These are phyloP conservation scores for Asteroscopus sphinx DNA, from an alignment of 2,888 invertebrate genomes.

Conservation along the genomic window DNA sequence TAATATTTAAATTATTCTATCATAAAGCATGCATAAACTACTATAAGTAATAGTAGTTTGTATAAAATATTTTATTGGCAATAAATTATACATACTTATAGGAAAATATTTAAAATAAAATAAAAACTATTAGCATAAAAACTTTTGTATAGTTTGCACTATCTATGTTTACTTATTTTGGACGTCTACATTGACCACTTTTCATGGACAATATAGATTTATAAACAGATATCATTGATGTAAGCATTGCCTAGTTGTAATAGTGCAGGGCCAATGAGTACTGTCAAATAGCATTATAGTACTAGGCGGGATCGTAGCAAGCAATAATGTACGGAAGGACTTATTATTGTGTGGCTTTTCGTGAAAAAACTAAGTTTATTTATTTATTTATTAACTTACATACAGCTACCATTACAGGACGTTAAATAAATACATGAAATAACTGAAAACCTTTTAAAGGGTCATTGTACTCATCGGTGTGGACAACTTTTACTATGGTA, in stretches of 20 bases:
- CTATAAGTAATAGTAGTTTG: background rate
- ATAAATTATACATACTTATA: conserved; percentile 15
- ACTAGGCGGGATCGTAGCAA: conserved; percentile 62
- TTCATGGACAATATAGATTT: conserved; percentile 35
- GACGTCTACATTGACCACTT: conserved; percentile 38
- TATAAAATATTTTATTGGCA: conserved; percentile 26
- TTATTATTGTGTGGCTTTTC: conserved; percentile 62
- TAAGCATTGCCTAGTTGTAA: conserved; percentile 69
- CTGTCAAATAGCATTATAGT: conserved; percentile 65
- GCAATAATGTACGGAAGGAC: conserved; percentile 62
- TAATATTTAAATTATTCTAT: conserved; percentile 17
- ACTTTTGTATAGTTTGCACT: conserved; percentile 18
- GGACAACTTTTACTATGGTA: background rate
- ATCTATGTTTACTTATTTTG: conserved; percentile 1
- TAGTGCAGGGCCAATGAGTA: conserved; percentile 77
- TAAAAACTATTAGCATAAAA: conserved; percentile 8
- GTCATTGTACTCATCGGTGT: no score
- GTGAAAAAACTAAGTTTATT: background rate
- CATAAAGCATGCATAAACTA: conserved; percentile 19
- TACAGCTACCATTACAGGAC: no score
- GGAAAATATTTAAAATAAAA: conserved; percentile 22
- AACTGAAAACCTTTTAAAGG: no score
- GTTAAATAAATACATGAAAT: no score
- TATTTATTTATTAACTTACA: no score
- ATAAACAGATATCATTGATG: conserved; percentile 62